Conservation (phyloP, 2,888 invertebrate species). For the Plusia festucae region DNA sequence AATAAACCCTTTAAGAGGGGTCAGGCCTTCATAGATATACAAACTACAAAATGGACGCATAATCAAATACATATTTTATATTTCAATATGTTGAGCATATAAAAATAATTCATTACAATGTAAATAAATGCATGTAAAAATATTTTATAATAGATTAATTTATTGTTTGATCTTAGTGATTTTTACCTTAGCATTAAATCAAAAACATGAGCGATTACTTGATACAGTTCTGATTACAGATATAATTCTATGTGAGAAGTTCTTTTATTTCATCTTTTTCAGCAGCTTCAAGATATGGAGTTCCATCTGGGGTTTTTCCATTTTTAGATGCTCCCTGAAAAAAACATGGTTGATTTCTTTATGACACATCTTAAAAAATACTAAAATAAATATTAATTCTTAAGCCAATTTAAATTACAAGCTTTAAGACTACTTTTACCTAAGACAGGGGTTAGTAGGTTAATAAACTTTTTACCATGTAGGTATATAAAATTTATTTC, state of each 20-base stretch:
- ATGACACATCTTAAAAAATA: slow-evolving; percentile 9
- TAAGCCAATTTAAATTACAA: background rate
- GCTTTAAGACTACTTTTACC: background rate
- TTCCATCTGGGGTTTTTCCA: slow-evolving; percentile 96
- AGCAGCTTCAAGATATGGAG: slow-evolving; percentile 95
- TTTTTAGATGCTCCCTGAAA: slow-evolving; percentile 94
- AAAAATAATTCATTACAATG: slow-evolving; percentile 86
- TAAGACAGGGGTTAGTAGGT: background rate
- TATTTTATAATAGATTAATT: slow-evolving; percentile 76
- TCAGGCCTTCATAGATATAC: slow-evolving; percentile 68
- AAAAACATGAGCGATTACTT: slow-evolving; percentile 72
- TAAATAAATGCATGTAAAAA: slow-evolving; percentile 89
- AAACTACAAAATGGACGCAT: slow-evolving; percentile 82
- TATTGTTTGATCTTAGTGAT: slow-evolving; percentile 72
- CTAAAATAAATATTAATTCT: background rate
- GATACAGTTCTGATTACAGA: slow-evolving; percentile 37
- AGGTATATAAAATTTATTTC: background rate
- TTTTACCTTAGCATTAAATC: slow-evolving; percentile 76
- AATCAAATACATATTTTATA: slow-evolving; percentile 76
- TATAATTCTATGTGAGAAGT: slow-evolving; percentile 85
- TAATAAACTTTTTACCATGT: background rate
- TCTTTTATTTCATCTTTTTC: slow-evolving; percentile 97
- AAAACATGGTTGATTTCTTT: slow-evolving; percentile 19
- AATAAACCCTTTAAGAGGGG: slow-evolving; percentile 48
- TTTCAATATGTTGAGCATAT: slow-evolving; percentile 80